Conservation (phyloP, 53 echinoderm and acorn worm genomes). For the Astropecten irregularis region DNA sequence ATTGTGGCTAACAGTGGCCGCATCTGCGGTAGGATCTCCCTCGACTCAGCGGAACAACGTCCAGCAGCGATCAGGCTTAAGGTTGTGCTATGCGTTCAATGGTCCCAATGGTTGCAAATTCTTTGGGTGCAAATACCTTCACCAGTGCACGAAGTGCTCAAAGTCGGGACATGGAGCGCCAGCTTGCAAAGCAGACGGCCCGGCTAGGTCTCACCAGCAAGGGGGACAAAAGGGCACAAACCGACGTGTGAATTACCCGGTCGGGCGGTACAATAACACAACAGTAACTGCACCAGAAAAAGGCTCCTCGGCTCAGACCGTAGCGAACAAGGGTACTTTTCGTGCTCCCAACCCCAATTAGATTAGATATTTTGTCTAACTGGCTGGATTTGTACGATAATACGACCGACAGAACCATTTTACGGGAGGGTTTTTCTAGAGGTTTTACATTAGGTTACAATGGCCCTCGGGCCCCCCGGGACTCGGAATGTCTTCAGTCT, state of each 20-base stretch:
- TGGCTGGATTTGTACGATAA: neutral
- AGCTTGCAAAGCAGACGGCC: neutral
- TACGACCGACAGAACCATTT: neutral
- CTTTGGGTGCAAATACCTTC: neutral
- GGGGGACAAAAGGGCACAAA: neutral
- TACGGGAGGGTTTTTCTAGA: constrained; percentile 37
- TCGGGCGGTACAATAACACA: neutral
- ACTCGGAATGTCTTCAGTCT: neutral
- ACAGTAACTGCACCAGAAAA: too few relatives aligned
- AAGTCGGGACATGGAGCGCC: too few relatives aligned
- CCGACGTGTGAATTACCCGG: neutral
- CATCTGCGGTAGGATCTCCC: neutral
- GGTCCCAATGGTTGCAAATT: neutral
- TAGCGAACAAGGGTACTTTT: too few relatives aligned
- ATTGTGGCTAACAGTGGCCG: too few relatives aligned
- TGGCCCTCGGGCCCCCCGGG: constrained; percentile 14
- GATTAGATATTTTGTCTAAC: neutral
- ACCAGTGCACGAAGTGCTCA: too few relatives aligned
- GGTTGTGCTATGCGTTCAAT: constrained; percentile 23
- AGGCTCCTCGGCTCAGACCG: neutral
- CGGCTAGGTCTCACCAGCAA: neutral
- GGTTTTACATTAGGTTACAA: constrained; percentile 39
- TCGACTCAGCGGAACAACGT: neutral
- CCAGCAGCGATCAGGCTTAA: neutral
- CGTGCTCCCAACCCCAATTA: too few relatives aligned